phyloP scores from a whole-genome alignment of 1,140 invertebrate genomes.

The Apis dorsata region DNA sequence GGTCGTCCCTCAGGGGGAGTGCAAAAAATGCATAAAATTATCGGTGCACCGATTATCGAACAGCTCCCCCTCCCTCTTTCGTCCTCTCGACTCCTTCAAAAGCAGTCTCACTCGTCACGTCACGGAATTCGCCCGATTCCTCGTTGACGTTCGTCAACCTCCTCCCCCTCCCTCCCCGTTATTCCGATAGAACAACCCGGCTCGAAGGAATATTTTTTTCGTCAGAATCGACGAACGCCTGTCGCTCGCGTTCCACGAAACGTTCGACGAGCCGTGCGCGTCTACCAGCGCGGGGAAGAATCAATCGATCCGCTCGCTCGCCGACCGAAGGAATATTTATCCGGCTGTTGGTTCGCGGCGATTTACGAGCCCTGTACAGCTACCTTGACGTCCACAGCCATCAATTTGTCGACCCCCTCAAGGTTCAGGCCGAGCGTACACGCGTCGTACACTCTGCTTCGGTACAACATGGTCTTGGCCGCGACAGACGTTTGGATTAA shows the following conservation, averaged over 20 bases:
- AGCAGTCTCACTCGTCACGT: neutral
- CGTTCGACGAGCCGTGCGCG: too few relatives aligned
- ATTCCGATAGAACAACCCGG: slow-evolving; percentile 1
- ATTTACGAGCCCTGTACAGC: slow-evolving; percentile 7
- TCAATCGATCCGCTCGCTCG: neutral
- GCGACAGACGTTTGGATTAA: slow-evolving; percentile 2
- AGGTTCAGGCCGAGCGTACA: neutral
- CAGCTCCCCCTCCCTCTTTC: too few relatives aligned
- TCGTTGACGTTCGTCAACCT: slow-evolving; percentile 5
- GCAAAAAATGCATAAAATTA: neutral
- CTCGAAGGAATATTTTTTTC: slow-evolving; percentile 1
- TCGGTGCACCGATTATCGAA: neutral
- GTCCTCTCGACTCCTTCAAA: neutral
- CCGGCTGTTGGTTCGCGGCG: slow-evolving; percentile 10
- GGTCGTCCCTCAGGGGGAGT: neutral
- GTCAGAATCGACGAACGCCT: neutral
- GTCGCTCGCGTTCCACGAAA: neutral
- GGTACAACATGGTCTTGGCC: neutral
- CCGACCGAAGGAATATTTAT: neutral
- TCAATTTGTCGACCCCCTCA: slow-evolving; percentile 29
- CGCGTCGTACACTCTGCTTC: too few relatives aligned
- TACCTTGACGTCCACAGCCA: neutral
- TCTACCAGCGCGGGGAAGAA: neutral
- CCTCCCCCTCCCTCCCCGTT: neutral
- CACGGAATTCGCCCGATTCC: neutral